Conservation (phyloP, 2,113 vertebrate genomes). For the Tylochromis polylepis region DNA sequence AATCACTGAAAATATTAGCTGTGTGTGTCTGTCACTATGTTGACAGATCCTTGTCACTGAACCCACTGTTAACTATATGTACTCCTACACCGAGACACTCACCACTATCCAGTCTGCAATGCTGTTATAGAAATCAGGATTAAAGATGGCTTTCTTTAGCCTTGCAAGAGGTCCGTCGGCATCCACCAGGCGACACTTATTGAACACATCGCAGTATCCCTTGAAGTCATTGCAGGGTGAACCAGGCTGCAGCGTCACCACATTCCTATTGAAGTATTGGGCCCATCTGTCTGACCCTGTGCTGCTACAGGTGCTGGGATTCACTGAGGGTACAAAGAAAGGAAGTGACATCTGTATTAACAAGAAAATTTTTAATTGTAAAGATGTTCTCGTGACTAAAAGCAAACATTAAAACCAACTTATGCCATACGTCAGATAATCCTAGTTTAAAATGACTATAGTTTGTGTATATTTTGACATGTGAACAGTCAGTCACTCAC, state of each 20-base stretch:
- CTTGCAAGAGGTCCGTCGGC: constrained; percentile 93
- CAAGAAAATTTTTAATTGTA: not conserved
- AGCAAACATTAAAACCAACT: not conserved
- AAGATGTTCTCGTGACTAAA: not conserved
- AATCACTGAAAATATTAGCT: not conserved
- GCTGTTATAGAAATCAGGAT: constrained; percentile 90
- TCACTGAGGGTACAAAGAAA: constrained; percentile 66
- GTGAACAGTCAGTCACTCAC: constrained; percentile 72
- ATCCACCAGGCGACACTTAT: constrained; percentile 92
- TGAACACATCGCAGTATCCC: constrained; percentile 98
- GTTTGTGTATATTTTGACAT: not conserved
- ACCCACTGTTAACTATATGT: too few species aligned
- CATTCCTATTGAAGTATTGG: constrained; percentile 69
- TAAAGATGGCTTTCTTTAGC: constrained; percentile 97
- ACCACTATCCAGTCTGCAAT: constrained; percentile 98
- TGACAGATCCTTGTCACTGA: not conserved
- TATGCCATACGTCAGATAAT: not conserved
- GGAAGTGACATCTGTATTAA: not conserved
- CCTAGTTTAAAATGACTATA: not conserved
- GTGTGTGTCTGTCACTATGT: not conserved
- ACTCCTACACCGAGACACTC: constrained; percentile 55
- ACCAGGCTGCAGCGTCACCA: constrained; percentile 88
- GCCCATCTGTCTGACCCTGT: constrained; percentile 83
- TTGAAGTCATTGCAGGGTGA: constrained; percentile 97
- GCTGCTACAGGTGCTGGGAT: constrained; percentile 81